Percentiles rank a stretch among this genome's conserved stretches.
phyloP scores from a whole-genome alignment of 2,113 vertebrate genomes.

The Bambusicola thoracicus region DNA sequence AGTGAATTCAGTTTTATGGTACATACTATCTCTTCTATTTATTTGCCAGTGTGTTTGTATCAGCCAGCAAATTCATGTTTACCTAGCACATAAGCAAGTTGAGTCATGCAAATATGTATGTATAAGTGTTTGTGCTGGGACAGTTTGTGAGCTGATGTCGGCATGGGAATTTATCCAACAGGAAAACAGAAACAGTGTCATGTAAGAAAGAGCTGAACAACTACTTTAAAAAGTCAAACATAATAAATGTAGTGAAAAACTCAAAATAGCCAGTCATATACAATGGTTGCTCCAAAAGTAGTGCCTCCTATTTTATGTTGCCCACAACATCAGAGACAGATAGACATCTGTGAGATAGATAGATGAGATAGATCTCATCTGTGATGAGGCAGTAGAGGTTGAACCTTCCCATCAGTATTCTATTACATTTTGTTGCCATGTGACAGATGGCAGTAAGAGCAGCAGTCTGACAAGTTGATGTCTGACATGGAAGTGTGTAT shows the following conservation, averaged over 20 bases:
- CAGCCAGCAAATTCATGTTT: slow-evolving; percentile 7
- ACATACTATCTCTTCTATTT: neutral
- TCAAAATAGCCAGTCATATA: neutral
- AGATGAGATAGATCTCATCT: no score
- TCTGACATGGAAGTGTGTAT: no score
- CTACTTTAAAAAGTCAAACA: neutral
- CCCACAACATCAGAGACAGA: no score
- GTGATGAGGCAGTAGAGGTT: no score
- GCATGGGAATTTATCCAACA: neutral
- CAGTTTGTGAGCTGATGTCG: neutral
- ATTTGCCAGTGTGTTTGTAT: neutral
- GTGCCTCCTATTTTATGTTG: no score
- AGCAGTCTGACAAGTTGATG: no score
- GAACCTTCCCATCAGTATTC: no score
- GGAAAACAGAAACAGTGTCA: neutral
- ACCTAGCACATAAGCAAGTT: neutral
- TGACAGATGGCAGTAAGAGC: no score
- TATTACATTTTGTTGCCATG: no score
- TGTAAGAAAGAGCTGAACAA: neutral
- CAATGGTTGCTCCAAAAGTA: no score
- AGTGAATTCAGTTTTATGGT: neutral
- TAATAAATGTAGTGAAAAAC: neutral
- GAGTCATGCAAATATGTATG: neutral
- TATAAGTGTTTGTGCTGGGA: neutral
- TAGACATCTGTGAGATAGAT: no score